phyloP scores from a whole-genome alignment of 2,888 invertebrate genomes.

The Drosophila neoperkinsi region DNA sequence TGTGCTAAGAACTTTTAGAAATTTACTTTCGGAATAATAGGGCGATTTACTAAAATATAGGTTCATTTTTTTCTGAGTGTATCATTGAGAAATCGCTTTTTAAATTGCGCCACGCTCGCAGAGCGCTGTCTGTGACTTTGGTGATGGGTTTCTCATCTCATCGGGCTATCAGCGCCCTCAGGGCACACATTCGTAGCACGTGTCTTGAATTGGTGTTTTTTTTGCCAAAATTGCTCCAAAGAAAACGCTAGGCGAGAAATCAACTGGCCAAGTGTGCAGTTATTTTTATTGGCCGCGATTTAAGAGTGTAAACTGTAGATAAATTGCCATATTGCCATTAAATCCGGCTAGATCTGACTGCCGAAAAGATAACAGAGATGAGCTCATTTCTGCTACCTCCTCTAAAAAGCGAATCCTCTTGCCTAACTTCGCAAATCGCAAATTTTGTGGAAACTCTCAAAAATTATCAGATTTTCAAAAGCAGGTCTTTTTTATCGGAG shows the following conservation, averaged over 20 bases:
- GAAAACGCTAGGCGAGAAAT: neutral
- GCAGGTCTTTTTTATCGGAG: neutral
- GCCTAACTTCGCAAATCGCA: neutral
- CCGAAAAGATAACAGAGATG: neutral
- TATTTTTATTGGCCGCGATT: slow-evolving; percentile 14
- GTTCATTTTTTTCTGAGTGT: neutral
- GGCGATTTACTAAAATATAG: neutral
- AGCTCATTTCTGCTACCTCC: neutral
- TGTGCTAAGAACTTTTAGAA: too few relatives aligned
- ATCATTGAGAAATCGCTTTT: slow-evolving; percentile 8
- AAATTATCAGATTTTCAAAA: neutral
- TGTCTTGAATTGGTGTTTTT: slow-evolving; percentile 11
- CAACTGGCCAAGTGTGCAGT: slow-evolving; percentile 7
- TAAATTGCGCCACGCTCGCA: slow-evolving; percentile 24
- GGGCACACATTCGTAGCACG: slow-evolving; percentile 33
- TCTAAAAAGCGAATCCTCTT: neutral
- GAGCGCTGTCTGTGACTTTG: neutral
- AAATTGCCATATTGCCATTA: neutral
- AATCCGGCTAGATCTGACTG: neutral
- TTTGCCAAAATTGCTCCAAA: neutral
- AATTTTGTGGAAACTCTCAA: neutral
- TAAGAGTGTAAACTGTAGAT: slow-evolving; percentile 1
- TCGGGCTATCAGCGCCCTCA: slow-evolving; percentile 1
- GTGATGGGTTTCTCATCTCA: slow-evolving; percentile 4
- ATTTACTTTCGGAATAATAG: neutral